Conservation (phyloP, 2,113 vertebrate species). For the Nerophis lumbriciformis region DNA sequence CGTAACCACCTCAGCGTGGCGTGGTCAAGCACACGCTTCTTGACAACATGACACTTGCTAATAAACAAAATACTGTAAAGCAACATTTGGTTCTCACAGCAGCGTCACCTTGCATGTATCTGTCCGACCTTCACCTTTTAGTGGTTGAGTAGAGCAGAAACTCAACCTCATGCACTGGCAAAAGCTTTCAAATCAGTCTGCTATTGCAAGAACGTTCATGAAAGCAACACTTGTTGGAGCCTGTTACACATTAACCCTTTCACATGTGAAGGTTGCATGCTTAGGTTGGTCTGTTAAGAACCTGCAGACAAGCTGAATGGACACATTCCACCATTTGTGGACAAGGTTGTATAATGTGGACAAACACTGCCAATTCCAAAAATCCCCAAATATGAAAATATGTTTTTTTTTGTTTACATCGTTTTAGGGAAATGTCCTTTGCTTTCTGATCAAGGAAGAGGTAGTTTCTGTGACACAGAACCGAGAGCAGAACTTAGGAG, state of each 20-base stretch:
- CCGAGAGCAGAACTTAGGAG: too few relatives aligned
- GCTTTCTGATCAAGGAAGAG: too few relatives aligned
- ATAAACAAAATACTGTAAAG: not conserved
- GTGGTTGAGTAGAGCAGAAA: constrained; percentile 42
- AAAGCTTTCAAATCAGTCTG: constrained; percentile 45
- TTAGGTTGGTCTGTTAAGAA: not conserved
- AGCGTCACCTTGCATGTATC: constrained; percentile 25
- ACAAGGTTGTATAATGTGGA: not conserved
- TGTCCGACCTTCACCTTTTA: constrained; percentile 9
- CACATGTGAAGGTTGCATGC: constrained; percentile 2
- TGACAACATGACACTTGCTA: not conserved
- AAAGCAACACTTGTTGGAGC: constrained; percentile 59
- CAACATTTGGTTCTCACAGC: constrained; percentile 23
- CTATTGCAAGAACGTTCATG: constrained; percentile 38
- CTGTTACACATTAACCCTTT: constrained; percentile 65
- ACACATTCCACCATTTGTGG: constrained; percentile 7
- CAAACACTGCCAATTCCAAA: not conserved
- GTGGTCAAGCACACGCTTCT: not conserved
- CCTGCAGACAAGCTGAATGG: constrained; percentile 18
- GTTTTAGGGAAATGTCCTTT: too few relatives aligned
- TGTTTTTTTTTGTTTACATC: too few relatives aligned
- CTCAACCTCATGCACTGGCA: constrained; percentile 26
- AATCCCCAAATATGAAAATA: not conserved
- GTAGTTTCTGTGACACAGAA: too few relatives aligned
- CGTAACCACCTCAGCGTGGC: constrained; percentile 8